Percentiles rank a stretch among this genome's conserved stretches.
phyloP scores from a whole-genome alignment of 2,113 vertebrate species.

The Pipra filicauda region DNA sequence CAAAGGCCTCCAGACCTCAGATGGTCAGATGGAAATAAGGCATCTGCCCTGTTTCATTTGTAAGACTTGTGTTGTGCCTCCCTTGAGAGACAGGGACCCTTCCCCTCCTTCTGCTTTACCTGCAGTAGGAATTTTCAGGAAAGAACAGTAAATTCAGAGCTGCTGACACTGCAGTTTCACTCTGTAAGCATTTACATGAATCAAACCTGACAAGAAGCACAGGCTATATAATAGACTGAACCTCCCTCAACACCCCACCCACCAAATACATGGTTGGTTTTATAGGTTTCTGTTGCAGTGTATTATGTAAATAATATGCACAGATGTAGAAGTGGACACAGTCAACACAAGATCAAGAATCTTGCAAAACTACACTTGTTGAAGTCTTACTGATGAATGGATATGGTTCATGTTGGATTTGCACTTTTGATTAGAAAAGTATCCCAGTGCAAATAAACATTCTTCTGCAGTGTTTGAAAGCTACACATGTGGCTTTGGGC shows the following conservation, averaged over 20 bases:
- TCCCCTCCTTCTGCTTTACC: background rate
- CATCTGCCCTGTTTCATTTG: background rate
- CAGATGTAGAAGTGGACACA: background rate
- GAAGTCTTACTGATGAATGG: background rate
- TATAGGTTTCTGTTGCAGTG: background rate
- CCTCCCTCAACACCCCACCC: fast-evolving
- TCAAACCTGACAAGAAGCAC: background rate
- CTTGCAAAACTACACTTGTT: background rate
- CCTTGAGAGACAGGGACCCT: background rate
- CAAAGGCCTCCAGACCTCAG: background rate
- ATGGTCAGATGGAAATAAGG: background rate
- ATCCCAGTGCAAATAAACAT: background rate
- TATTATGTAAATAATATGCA: background rate
- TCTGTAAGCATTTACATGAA: background rate
- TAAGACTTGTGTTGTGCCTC: background rate
- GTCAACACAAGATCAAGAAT: background rate
- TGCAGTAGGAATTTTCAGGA: background rate
- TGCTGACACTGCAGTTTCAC: fast-evolving
- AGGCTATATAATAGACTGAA: background rate
- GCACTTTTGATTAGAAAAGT: background rate
- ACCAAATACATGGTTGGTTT: background rate
- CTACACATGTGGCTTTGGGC: background rate
- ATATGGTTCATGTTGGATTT: background rate
- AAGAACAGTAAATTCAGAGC: background rate
- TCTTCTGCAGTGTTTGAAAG: background rate